These are phyloP conservation scores for Nezara viridula DNA, from an alignment of 2,888 invertebrate genomes.

Conservation along the genomic window DNA sequence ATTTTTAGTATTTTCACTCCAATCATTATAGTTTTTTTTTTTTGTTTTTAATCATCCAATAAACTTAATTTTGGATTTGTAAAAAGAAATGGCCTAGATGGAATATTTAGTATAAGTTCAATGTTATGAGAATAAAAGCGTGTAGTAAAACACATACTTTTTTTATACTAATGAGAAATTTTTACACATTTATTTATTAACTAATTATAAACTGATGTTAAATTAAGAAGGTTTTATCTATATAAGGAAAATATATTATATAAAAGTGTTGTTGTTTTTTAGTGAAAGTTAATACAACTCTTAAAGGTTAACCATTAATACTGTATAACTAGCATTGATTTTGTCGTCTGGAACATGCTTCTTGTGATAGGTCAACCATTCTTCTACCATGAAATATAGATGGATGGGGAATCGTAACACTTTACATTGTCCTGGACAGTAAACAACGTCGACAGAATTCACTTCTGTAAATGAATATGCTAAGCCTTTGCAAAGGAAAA, in stretches of 20 bases:
- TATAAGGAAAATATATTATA: background rate
- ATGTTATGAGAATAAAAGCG: background rate
- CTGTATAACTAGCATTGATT: background rate
- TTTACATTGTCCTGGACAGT: background rate
- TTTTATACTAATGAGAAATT: background rate
- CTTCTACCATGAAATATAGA: conserved; percentile 1
- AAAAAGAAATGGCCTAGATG: background rate
- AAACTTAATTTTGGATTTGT: background rate
- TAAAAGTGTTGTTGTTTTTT: background rate
- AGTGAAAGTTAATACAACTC: background rate
- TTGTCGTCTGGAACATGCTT: background rate
- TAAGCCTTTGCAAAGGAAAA: background rate
- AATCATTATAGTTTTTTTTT: background rate
- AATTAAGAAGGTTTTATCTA: background rate
- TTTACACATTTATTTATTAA: background rate
- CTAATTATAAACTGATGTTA: background rate
- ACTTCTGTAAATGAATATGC: background rate
- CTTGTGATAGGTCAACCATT: conserved; percentile 31
- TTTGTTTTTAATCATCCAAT: background rate
- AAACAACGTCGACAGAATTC: background rate
- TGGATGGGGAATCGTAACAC: background rate
- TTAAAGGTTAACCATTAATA: conserved; percentile 32
- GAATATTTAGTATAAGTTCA: background rate
- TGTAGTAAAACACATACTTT: background rate
- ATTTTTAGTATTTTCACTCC: background rate